Evolutionary conservation across 2,888 invertebrate genomes (phyloP).

Genomic region (Agonopterix alstromeriana): DNA sequence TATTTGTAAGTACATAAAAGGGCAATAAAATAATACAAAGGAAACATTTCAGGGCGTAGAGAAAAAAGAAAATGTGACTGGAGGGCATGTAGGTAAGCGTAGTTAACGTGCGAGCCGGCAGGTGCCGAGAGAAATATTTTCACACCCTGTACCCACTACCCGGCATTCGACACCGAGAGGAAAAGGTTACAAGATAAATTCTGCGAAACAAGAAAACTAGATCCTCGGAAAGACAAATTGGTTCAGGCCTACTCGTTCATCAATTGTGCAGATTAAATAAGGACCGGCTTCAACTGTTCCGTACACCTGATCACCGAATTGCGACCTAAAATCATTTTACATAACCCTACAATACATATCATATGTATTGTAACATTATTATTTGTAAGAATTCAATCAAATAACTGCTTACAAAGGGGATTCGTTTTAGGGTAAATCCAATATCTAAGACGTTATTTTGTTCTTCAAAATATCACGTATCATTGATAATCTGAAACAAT

Average conservation of each 20-base stretch:
- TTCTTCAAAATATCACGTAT: too few relatives aligned
- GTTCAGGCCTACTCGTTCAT: not conserved
- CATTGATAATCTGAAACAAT: too few relatives aligned
- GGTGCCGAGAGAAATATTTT: conserved; percentile 48
- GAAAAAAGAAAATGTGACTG: conserved; percentile 44
- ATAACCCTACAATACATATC: too few relatives aligned
- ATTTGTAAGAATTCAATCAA: too few relatives aligned
- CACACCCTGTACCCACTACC: conserved; percentile 15
- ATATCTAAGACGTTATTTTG: too few relatives aligned
- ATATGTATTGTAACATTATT: too few relatives aligned
- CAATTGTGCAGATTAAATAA: conserved; percentile 1
- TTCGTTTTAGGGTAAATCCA: too few relatives aligned
- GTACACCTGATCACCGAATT: not conserved
- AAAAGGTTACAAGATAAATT: conserved; percentile 43
- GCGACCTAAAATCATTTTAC: too few relatives aligned
- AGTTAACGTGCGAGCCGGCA: conserved; percentile 49
- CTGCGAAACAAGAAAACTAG: conserved; percentile 11
- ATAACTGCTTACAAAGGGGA: too few relatives aligned
- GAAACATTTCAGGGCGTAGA: conserved; percentile 30
- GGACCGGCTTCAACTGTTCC: not conserved
- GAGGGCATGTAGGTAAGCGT: conserved; percentile 35
- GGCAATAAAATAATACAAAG: conserved; percentile 33
- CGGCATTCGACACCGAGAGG: conserved; percentile 22
- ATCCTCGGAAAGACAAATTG: conserved; percentile 2
- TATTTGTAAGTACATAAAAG: conserved; percentile 23